These are phyloP conservation scores for Eupithecia abbreviata DNA, from an alignment of 2,888 invertebrate genomes.

Conservation along the genomic window DNA sequence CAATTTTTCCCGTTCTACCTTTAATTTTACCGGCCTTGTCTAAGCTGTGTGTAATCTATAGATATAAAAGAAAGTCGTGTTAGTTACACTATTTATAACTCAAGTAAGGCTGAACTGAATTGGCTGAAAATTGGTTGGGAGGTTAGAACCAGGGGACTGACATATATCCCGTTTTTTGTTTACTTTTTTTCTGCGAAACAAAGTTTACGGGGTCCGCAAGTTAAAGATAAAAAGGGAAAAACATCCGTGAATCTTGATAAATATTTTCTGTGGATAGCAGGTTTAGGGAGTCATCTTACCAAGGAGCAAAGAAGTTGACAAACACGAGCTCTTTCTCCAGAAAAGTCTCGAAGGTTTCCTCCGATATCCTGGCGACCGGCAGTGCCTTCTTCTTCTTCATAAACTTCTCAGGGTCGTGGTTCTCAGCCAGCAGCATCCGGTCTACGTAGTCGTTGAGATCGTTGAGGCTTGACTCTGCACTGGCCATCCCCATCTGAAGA, in stretches of 20 bases:
- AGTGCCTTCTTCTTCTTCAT: constrained; percentile 76
- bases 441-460: constrained; percentile 88
- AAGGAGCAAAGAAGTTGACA: constrained; percentile 95
- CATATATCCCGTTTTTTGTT: too few relatives aligned
- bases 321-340: constrained; percentile 89
- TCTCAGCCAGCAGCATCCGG: constrained; percentile 85
- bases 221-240: neutral
- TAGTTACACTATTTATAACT: too few relatives aligned
- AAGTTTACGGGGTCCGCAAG: too few relatives aligned
- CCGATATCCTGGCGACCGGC: constrained; percentile 86
- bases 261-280: neutral
- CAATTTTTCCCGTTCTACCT: too few relatives aligned
- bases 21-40: too few relatives aligned
- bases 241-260: neutral
- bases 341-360: constrained; percentile 88
- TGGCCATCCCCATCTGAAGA: constrained; percentile 88
- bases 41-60: too few relatives aligned
- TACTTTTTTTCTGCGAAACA: too few relatives aligned
- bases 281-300: constrained; percentile 75
- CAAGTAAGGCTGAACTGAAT: too few relatives aligned
- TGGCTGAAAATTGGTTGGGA: too few relatives aligned
- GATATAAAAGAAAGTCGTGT: too few relatives aligned
- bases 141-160: too few relatives aligned
- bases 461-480: constrained; percentile 85
- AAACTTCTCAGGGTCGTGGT: constrained; percentile 77